Evolutionary conservation across 2,888 invertebrate species (phyloP).

Genomic region (Camptogramma bilineatum): DNA sequence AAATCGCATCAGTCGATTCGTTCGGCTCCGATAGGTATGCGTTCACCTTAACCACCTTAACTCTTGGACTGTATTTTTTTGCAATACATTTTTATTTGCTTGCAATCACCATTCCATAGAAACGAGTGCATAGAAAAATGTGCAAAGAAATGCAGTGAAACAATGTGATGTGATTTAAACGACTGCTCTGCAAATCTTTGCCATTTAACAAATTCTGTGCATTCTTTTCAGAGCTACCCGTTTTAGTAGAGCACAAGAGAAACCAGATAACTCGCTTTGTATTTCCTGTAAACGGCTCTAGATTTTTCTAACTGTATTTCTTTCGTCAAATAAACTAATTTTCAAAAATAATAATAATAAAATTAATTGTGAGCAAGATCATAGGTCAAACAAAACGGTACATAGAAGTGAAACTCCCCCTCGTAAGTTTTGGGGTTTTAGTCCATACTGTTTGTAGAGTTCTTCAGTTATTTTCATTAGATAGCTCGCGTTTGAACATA

Average conservation of each 20-base stretch:
- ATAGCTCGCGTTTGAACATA: too few species aligned
- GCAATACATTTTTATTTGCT: constrained; percentile 62
- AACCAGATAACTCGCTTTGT: constrained; percentile 52
- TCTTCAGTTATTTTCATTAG: too few species aligned
- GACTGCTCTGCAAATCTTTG: constrained; percentile 69
- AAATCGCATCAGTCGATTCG: too few species aligned
- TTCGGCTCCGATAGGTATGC: too few species aligned
- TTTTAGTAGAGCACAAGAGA: constrained; percentile 58
- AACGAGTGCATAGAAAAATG: constrained; percentile 83
- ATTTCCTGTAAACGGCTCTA: not conserved
- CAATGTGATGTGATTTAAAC: constrained; percentile 43
- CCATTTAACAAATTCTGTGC: constrained; percentile 75
- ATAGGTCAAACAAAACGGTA: not conserved
- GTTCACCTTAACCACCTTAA: too few species aligned
- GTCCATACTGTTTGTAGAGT: not conserved
- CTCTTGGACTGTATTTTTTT: constrained; percentile 75
- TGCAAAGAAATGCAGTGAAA: constrained; percentile 81
- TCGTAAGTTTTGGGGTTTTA: not conserved
- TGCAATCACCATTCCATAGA: constrained; percentile 59
- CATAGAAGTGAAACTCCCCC: constrained; percentile 11
- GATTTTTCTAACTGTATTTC: not conserved
- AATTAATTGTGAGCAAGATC: not conserved
- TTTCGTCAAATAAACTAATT: not conserved
- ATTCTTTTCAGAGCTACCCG: constrained; percentile 83
- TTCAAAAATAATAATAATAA: not conserved